Conservation (phyloP, 64 coral and sea anemone genomes). For the Montipora sp. region DNA sequence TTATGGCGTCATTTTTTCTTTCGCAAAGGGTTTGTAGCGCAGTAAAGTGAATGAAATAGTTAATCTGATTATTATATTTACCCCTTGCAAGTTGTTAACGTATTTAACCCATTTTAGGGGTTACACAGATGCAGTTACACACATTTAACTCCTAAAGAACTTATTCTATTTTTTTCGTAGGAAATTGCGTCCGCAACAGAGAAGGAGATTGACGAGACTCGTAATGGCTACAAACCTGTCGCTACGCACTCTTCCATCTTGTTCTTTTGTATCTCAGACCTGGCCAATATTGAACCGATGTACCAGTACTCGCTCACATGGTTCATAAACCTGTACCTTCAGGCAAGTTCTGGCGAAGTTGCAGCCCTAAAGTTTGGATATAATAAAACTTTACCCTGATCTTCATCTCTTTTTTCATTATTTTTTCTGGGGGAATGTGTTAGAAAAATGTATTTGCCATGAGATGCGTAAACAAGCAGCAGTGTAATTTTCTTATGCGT, state of each 20-base stretch:
- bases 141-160: no score
- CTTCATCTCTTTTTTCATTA: no score
- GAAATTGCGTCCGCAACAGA: slow-evolving; percentile 98
- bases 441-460: no score
- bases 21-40: neutral
- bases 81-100: no score
- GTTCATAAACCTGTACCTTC: slow-evolving; percentile 98
- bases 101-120: no score
- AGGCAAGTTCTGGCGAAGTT: slow-evolving; percentile 25
- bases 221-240: slow-evolving; percentile 96
- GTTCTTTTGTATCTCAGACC: slow-evolving; percentile 99
- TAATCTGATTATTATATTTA: neutral
- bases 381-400: no score
- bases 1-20: neutral
- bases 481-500: no score
- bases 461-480: no score
- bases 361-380: no score
- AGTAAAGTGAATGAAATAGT: neutral
- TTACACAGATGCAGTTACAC: no score
- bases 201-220: slow-evolving; percentile 97
- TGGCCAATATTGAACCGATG: slow-evolving; percentile 99
- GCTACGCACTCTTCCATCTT: slow-evolving; percentile 92
- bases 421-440: no score
- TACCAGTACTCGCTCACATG: slow-evolving; percentile 98
- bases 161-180: neutral